These are phyloP conservation scores for Boloria euphrosyne DNA, from an alignment of 2,888 invertebrate genomes.

Conservation along the genomic window DNA sequence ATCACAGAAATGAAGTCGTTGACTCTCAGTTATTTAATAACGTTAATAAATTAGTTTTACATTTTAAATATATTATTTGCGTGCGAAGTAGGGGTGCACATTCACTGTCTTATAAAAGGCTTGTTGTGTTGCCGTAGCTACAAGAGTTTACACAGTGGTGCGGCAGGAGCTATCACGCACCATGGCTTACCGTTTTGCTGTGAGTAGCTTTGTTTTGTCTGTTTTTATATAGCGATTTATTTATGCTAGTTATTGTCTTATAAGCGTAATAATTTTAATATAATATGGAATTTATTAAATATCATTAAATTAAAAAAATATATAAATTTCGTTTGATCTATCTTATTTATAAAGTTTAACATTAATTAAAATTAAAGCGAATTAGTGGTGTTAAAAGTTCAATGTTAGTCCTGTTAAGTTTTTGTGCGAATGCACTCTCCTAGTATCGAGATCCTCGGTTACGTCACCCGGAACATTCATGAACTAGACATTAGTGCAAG, in stretches of 20 bases:
- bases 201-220: slow-evolving; percentile 55
- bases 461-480: slow-evolving; percentile 37
- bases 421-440: slow-evolving; percentile 3
- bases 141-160: slow-evolving; percentile 47
- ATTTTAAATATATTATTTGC: slow-evolving; percentile 34
- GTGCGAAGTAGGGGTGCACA: slow-evolving; percentile 64
- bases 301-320: neutral
- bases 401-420: neutral
- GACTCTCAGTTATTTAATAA: slow-evolving; percentile 17
- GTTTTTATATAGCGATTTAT: slow-evolving; percentile 8
- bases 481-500: slow-evolving; percentile 36
- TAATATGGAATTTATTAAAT: neutral
- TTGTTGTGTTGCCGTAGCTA: slow-evolving; percentile 50
- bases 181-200: slow-evolving; percentile 71
- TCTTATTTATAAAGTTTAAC: too few species aligned
- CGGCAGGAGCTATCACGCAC: slow-evolving; percentile 52
- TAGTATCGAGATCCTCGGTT: slow-evolving; percentile 28
- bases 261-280: neutral
- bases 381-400: neutral
- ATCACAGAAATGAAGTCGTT: neutral
- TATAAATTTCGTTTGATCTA: too few species aligned
- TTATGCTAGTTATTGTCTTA: neutral
- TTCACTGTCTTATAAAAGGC: slow-evolving; percentile 77
- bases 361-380: too few species aligned
- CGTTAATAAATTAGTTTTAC: slow-evolving; percentile 30